phyloP scores from a whole-genome alignment of 2,888 invertebrate species.

The Trissoscelio sp. region DNA sequence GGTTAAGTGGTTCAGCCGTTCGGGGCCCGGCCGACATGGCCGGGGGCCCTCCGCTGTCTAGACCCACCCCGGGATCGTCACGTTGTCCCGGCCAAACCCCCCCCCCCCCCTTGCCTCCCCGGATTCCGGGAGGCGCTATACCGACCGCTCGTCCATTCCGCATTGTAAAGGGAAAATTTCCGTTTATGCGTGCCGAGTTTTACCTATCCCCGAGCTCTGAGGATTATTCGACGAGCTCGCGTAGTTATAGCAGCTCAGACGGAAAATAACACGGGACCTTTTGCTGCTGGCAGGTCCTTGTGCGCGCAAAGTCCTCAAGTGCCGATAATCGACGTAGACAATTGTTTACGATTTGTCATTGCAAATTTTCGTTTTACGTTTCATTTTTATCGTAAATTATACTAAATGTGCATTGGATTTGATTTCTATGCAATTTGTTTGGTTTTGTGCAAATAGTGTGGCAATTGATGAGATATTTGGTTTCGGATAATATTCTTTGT shows the following conservation, averaged over 20 bases:
- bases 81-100: not conserved
- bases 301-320: conserved; percentile 56
- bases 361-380: conserved; percentile 35
- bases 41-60: too few relatives aligned
- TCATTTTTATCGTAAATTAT: not conserved
- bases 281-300: conserved; percentile 81
- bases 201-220: conserved; percentile 68
- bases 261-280: conserved; percentile 83
- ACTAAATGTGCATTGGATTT: too few relatives aligned
- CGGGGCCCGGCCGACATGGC: too few relatives aligned
- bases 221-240: conserved; percentile 79
- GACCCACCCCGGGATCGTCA: too few relatives aligned
- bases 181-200: conserved; percentile 78
- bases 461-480: too few relatives aligned
- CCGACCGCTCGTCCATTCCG: conserved; percentile 80
- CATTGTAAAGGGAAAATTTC: conserved; percentile 83
- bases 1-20: too few relatives aligned
- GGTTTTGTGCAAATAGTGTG: too few relatives aligned
- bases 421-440: too few relatives aligned
- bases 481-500: too few relatives aligned
- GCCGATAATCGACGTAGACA: conserved; percentile 56
- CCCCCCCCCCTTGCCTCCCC: not conserved
- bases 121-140: conserved; percentile 70
- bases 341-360: conserved; percentile 63
- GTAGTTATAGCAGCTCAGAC: conserved; percentile 79